Conservation (phyloP, 2,113 vertebrate species). For the Semnornis frantzii region DNA sequence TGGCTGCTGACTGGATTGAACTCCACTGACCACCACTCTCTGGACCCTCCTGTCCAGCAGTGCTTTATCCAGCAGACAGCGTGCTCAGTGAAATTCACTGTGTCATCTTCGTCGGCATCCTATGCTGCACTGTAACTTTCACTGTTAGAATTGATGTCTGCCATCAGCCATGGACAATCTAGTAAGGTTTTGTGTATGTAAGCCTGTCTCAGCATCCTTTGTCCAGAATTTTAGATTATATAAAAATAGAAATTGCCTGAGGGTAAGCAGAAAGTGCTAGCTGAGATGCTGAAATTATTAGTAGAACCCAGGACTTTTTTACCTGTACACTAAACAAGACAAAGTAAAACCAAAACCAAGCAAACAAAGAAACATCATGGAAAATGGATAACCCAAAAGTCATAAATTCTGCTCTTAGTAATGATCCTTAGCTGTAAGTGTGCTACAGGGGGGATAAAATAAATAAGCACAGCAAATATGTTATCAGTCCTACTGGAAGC, state of each 20-base stretch:
- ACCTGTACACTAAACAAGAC: background rate
- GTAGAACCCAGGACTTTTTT: background rate
- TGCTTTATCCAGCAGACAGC: no score
- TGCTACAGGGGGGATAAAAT: background rate
- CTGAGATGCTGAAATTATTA: background rate
- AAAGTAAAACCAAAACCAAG: no score
- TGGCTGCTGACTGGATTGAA: no score
- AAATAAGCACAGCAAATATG: background rate
- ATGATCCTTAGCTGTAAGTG: background rate
- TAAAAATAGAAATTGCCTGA: background rate
- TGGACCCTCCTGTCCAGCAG: no score
- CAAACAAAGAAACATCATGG: background rate
- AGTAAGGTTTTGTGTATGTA: background rate
- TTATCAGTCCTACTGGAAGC: background rate
- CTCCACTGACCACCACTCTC: no score
- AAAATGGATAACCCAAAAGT: background rate
- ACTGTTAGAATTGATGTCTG: background rate
- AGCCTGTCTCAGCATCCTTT: constrained; percentile 29
- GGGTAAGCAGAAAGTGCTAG: background rate
- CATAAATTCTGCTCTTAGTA: background rate
- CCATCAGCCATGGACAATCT: background rate
- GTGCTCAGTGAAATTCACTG: background rate
- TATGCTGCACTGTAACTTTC: background rate
- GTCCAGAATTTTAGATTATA: background rate
- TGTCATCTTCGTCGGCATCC: background rate